Conservation (phyloP, 2,113 vertebrate genomes). For the Brachypodius melanocephalos region DNA sequence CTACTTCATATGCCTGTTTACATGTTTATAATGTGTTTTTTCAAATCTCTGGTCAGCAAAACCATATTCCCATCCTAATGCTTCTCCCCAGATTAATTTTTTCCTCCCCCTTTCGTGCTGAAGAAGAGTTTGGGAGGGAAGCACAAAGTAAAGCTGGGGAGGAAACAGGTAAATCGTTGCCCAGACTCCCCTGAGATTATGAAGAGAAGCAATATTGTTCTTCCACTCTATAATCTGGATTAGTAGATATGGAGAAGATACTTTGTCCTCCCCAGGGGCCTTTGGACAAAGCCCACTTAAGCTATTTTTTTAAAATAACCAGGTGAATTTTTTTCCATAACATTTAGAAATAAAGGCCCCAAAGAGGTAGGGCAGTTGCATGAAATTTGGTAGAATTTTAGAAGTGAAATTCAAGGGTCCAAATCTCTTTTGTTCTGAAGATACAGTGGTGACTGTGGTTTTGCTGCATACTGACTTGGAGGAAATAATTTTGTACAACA, state of each 20-base stretch:
- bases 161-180: not conserved
- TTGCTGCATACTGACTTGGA: not conserved
- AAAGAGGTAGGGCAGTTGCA: not conserved
- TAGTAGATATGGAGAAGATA: constrained; percentile 20
- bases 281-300: constrained; percentile 14
- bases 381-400: not conserved
- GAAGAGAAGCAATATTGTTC: not conserved
- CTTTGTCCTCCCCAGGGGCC: not conserved
- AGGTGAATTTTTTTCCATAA: not conserved
- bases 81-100: not conserved
- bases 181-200: not conserved
- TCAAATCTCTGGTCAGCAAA: not conserved
- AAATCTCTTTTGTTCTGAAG: not conserved
- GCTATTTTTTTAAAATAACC: constrained; percentile 18
- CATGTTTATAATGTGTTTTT: not conserved
- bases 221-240: constrained; percentile 33
- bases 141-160: not conserved
- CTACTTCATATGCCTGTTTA: not conserved
- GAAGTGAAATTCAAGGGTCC: not conserved
- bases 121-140: not conserved
- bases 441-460: not conserved
- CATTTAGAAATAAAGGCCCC: not conserved
- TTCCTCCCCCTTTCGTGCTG: not conserved
- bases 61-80: not conserved
- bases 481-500: not conserved